Conservation (phyloP, 1,140 invertebrate species). For the Sipha flava region DNA sequence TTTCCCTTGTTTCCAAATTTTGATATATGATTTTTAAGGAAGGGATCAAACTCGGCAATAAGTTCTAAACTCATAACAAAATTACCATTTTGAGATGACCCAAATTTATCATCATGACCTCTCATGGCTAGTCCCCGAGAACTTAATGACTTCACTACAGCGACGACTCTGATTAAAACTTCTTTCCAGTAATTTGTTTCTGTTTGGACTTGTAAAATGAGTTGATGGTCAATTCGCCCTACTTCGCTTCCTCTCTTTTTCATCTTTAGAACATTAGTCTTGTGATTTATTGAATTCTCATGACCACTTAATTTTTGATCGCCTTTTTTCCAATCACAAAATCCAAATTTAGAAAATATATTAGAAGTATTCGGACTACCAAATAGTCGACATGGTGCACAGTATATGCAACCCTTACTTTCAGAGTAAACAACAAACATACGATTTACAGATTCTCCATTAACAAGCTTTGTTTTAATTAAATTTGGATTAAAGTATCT, state of each 20-base stretch:
- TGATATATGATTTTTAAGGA: conserved; percentile 41
- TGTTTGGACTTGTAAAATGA: conserved; percentile 32
- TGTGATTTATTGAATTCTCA: conserved; percentile 38
- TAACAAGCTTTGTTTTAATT: conserved; percentile 37
- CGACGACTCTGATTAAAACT: conserved; percentile 36
- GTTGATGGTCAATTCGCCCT: conserved; percentile 31
- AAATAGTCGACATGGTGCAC: conserved; percentile 39
- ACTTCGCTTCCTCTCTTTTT: conserved; percentile 23
- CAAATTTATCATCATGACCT: conserved; percentile 36
- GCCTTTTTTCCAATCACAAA: not conserved
- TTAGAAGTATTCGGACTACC: conserved; percentile 2
- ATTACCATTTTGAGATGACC: conserved; percentile 36
- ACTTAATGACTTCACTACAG: conserved; percentile 36
- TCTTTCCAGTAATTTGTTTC: conserved; percentile 36
- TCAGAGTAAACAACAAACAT: conserved; percentile 39
- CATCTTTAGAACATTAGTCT: conserved; percentile 29
- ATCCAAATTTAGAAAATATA: not conserved
- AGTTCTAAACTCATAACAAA: conserved; percentile 39
- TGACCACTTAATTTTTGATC: conserved; percentile 37
- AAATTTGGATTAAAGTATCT: conserved; percentile 21
- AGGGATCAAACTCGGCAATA: conserved; percentile 42
- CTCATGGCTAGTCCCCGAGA: conserved; percentile 36
- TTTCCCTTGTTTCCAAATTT: conserved; percentile 40
- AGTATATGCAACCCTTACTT: conserved; percentile 38
- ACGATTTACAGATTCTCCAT: conserved; percentile 37